phyloP scores from a whole-genome alignment of 1,140 invertebrate species.

The Diabrotica undecimpunctata region DNA sequence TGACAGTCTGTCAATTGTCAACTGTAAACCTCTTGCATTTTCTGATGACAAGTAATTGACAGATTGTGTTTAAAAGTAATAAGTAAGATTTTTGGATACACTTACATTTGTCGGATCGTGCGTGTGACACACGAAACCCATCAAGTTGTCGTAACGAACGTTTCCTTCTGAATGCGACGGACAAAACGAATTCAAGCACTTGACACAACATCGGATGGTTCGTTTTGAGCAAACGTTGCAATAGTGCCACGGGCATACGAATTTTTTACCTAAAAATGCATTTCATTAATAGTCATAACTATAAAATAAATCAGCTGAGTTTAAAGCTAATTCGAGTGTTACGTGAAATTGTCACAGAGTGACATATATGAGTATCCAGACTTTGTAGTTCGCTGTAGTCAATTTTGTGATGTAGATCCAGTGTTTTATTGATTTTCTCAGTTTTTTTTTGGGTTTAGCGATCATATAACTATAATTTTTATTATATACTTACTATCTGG shows the following conservation, averaged over 20 bases:
- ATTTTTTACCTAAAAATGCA: slow-evolving; percentile 33
- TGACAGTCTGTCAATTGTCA: no score
- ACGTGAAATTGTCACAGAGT: no score
- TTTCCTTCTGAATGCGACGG: slow-evolving; percentile 40
- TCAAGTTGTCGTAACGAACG: slow-evolving; percentile 36
- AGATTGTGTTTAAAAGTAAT: no score
- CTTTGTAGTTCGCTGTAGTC: no score
- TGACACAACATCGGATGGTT: slow-evolving; percentile 39
- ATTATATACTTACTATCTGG: slow-evolving; percentile 32
- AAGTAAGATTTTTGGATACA: not conserved
- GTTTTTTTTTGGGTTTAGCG: not conserved
- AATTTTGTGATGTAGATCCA: no score
- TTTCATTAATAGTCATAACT: not conserved
- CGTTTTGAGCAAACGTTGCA: slow-evolving; percentile 41
- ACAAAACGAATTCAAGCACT: slow-evolving; percentile 44
- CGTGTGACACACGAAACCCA: slow-evolving; percentile 38
- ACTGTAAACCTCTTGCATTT: no score
- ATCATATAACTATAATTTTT: not conserved
- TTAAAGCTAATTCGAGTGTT: no score
- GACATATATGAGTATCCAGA: no score
- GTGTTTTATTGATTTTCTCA: no score
- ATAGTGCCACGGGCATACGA: slow-evolving; percentile 40
- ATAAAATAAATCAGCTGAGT: no score
- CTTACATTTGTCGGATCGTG: slow-evolving; percentile 39
- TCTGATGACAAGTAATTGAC: no score